phyloP scores from a whole-genome alignment of 2,888 invertebrate genomes.

The Lissocephala sabroskyi region DNA sequence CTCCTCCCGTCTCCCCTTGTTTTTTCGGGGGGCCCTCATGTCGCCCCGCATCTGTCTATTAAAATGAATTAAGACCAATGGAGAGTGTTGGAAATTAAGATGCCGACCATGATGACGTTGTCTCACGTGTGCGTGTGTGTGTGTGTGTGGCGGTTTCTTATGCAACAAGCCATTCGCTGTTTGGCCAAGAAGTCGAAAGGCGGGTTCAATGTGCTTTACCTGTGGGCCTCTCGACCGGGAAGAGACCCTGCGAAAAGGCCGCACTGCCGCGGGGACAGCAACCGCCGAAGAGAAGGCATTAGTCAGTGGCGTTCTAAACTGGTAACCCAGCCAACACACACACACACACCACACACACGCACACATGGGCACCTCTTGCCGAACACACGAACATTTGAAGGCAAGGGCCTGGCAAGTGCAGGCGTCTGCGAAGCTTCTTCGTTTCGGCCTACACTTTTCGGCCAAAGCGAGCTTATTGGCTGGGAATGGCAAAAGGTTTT shows the following conservation, averaged over 20 bases:
- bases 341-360: neutral
- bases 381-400: neutral
- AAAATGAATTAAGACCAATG: conserved; percentile 1
- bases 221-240: conserved; percentile 33
- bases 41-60: neutral
- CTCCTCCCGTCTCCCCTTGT: too few species aligned
- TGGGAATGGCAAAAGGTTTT: too few species aligned
- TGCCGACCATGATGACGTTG: neutral
- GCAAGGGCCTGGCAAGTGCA: too few species aligned
- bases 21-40: too few species aligned
- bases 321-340: conserved; percentile 24
- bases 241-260: too few species aligned
- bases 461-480: too few species aligned
- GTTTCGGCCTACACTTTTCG: too few species aligned
- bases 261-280: too few species aligned
- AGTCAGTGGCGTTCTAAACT: conserved; percentile 14
- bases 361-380: neutral
- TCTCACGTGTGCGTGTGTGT: neutral
- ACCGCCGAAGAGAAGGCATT: neutral
- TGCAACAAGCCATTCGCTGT: too few species aligned
- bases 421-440: too few species aligned
- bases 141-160: too few species aligned
- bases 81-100: neutral
- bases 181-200: too few species aligned
- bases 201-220: conserved; percentile 61